Base-by-base conservation (phyloP, 1,140 invertebrate species). In the Calephelis virginiensis region DNA sequence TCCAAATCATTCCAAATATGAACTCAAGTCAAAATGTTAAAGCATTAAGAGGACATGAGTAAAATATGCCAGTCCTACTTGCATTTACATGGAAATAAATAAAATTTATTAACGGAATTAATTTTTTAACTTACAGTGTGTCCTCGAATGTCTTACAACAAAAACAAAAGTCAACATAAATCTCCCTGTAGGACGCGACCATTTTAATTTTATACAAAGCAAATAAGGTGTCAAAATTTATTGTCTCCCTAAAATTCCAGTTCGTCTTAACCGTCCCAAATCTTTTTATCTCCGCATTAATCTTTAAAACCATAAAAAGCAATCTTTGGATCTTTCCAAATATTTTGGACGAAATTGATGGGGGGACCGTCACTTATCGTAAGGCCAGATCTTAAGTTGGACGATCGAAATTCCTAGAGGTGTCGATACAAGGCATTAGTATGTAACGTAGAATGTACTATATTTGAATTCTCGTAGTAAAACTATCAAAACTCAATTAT, bases 291-390 rank as follows among this genome's bases (percentile, higher is more conserved):
- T 81, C 69, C 13, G 75, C 77, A 85, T 89, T 88, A 89, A 91
- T 91, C 86, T 91, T 88, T 81, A 78, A 82, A 86, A 80, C 71
- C 84, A 77, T 86, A 89, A 91, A 89, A 89, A 89, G 82, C 80
- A 81, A 89, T 86, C 84, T 85, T 83, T 76, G 78, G 80, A 86
- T 87, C 86, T 89, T 81, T 82, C 77, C 73, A 87, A 89, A 87
- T 85, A 91, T 91, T 90, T 89, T 83, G 82, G 85, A 83, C 79
- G 71, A 85, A 89, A 91, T 89, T 89, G 86, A 91, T 91, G 84
- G 83, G 79, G 85, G 78, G 70, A 81, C 80, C 73, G 64, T 78
- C 69, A 69, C 61, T 85, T 89, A 91, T 91, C 89, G 74, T 64
- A 66, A 75, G 69, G 72, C 80, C 66, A 71, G 75, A 89, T 89